These are phyloP conservation scores for Emesis russula DNA, from an alignment of 2,888 invertebrate species.

Conservation along the genomic window DNA sequence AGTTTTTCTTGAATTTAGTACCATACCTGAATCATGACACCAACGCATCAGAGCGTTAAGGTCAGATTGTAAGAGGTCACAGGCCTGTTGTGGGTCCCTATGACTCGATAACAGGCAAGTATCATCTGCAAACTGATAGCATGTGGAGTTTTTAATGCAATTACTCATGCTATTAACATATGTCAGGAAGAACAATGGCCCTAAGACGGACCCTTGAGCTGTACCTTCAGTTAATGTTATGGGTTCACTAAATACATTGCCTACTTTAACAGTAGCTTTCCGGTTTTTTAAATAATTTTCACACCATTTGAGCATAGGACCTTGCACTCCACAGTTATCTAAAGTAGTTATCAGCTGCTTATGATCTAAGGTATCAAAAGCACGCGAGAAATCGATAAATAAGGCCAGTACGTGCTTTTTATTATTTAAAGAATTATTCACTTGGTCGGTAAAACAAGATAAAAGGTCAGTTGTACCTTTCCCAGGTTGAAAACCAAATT, in stretches of 20 bases:
- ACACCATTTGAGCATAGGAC: slow-evolving; percentile 61
- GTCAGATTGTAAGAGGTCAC: too few relatives aligned
- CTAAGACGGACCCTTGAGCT: slow-evolving; percentile 38
- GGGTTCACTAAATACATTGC: slow-evolving; percentile 29
- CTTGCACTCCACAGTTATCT: slow-evolving; percentile 59
- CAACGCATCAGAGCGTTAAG: too few relatives aligned
- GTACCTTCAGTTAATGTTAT: slow-evolving; percentile 51
- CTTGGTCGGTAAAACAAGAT: neutral
- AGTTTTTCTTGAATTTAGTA: too few relatives aligned
- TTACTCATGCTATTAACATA: neutral
- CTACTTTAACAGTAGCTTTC: slow-evolving; percentile 47
- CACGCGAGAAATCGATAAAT: neutral
- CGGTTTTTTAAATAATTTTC: slow-evolving; percentile 58
- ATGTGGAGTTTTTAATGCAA: neutral
- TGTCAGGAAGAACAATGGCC: neutral
- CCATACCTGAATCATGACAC: too few relatives aligned
- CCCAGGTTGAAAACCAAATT: too few relatives aligned
- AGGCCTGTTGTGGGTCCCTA: too few relatives aligned
- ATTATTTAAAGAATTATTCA: too few relatives aligned
- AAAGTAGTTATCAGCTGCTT: slow-evolving; percentile 51
- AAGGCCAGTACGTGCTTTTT: neutral
- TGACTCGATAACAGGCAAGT: too few relatives aligned
- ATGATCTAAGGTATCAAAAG: slow-evolving; percentile 24
- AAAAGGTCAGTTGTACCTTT: neutral
- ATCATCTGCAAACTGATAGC: too few relatives aligned